A percentile compares a stretch with the other conserved stretches of the same genome.
Conservation (phyloP, 2,888 invertebrate genomes). For the Petrolisthes cinctipes region DNA sequence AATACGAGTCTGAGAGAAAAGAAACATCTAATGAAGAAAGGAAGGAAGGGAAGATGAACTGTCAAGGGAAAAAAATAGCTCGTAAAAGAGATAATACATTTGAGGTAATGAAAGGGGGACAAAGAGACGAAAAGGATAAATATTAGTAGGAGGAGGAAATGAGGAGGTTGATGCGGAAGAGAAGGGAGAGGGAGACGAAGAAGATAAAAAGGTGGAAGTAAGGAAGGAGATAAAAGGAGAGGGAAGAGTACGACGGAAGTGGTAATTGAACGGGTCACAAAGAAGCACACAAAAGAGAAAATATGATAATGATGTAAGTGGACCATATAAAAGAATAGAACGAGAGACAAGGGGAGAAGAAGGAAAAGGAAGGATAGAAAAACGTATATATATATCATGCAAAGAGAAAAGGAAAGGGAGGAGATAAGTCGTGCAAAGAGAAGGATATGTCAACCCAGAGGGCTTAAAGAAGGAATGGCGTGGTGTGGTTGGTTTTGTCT, state of each 20-base stretch:
- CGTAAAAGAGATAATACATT: too few species aligned
- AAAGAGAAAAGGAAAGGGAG: not conserved
- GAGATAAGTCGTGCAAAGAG: not conserved
- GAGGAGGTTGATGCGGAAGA: not conserved
- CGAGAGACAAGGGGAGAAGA: not conserved
- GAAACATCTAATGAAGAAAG: not conserved
- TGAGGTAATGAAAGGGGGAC: not conserved
- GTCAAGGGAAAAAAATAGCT: not conserved
- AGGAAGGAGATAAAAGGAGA: not conserved
- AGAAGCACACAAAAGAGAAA: not conserved
- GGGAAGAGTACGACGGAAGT: not conserved
- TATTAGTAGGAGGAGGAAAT: not conserved
- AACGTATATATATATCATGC: not conserved
- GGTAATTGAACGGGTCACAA: not conserved
- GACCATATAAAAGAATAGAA: not conserved
- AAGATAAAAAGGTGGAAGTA: not conserved
- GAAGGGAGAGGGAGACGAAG: not conserved
- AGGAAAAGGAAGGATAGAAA: not conserved
- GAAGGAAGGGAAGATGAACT: not conserved
- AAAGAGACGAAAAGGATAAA: not conserved
- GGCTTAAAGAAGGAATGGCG: not conserved
- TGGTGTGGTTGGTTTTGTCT: not conserved
- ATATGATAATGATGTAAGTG: not conserved
- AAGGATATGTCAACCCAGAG: not conserved
- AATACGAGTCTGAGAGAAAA: too few species aligned